These are phyloP conservation scores for Laspeyria flexula DNA, from an alignment of 2,888 invertebrate genomes.

Conservation along the genomic window DNA sequence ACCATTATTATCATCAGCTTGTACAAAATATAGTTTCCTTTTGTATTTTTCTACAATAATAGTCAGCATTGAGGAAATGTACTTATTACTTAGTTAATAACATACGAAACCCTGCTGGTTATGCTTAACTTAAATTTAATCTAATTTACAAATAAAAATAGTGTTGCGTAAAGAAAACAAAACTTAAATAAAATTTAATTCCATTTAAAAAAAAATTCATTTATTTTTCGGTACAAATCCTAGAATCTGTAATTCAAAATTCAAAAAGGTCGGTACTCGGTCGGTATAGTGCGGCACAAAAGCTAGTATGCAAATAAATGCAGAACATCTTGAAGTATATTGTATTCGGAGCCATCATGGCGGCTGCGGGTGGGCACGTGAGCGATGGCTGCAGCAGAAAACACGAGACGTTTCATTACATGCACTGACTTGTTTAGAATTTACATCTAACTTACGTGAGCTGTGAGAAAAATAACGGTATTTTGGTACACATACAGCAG, in stretches of 20 bases:
- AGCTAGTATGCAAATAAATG: background rate
- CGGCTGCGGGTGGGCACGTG: background rate
- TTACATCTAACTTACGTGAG: background rate
- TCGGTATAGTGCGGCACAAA: background rate
- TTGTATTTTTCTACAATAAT: too few relatives aligned
- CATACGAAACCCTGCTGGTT: too few relatives aligned
- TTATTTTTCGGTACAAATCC: background rate
- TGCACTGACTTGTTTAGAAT: conserved; percentile 1
- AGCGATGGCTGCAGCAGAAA: conserved; percentile 54
- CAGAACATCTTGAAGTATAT: conserved; percentile 1
- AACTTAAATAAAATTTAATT: too few relatives aligned
- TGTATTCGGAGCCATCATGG: background rate
- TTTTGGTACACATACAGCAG: too few relatives aligned
- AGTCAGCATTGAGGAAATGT: too few relatives aligned
- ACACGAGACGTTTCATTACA: conserved; percentile 67
- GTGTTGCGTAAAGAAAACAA: too few relatives aligned
- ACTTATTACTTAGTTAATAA: too few relatives aligned
- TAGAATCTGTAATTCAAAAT: background rate
- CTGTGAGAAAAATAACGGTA: background rate
- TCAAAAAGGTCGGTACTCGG: background rate
- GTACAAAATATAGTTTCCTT: too few relatives aligned
- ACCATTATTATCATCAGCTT: too few relatives aligned
- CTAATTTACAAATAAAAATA: too few relatives aligned
- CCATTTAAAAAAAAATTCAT: too few relatives aligned
- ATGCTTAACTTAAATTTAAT: too few relatives aligned